Percentiles rank a stretch among this genome's conserved stretches.
Conservation (phyloP, 2,888 invertebrate species). For the Pterostichus niger region DNA sequence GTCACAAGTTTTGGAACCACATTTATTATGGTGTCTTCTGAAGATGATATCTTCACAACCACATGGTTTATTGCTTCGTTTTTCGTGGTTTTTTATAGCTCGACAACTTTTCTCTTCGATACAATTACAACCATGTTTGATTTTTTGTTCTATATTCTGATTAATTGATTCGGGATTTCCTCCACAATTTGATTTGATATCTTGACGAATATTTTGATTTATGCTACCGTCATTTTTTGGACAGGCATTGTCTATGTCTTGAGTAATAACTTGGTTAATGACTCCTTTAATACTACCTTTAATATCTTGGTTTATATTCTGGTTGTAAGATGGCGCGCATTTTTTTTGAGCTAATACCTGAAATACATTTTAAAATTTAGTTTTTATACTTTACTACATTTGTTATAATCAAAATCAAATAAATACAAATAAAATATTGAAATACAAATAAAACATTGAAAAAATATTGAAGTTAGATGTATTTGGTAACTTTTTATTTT, state of each 20-base stretch:
- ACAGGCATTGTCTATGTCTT: constrained; percentile 52
- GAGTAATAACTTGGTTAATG: constrained; percentile 55
- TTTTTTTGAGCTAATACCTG: not conserved
- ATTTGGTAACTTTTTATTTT: too few relatives aligned
- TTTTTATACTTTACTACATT: not conserved
- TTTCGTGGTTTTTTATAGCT: constrained; percentile 59
- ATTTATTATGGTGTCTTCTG: constrained; percentile 50
- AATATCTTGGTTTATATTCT: constrained; percentile 52
- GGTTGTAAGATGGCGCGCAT: constrained; percentile 34
- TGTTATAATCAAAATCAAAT: not conserved
- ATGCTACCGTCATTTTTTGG: not conserved
- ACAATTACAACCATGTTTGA: constrained; percentile 34
- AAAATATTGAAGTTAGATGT: too few relatives aligned
- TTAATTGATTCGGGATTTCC: constrained; percentile 24
- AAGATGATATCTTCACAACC: constrained; percentile 55
- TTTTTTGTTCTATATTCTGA: constrained; percentile 61
- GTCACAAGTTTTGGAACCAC: constrained; percentile 13
- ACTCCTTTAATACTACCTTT: constrained; percentile 12
- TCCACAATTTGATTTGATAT: not conserved
- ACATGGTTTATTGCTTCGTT: constrained; percentile 19
- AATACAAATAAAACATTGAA: too few relatives aligned
- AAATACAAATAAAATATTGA: not conserved
- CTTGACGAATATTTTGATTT: constrained; percentile 61
- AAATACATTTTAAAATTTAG: too few relatives aligned
- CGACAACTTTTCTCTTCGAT: constrained; percentile 49